Base-by-base conservation (phyloP, 2,113 vertebrate species). In the Epinephelus cyanopodus region DNA sequence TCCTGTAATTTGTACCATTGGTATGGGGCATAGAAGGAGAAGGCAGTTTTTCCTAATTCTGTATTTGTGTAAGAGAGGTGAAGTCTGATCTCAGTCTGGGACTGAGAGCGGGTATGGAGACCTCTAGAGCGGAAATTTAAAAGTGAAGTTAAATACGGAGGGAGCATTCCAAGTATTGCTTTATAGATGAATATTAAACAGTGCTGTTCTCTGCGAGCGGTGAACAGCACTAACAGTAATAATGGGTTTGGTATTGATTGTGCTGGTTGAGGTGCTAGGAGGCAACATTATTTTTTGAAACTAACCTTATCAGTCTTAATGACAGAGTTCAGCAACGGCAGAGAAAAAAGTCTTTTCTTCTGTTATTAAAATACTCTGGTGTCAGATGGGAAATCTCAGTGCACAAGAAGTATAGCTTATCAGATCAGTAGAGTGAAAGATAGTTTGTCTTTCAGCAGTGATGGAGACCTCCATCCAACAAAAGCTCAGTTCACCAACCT, bases 341-440 rank as follows among this genome's bases (percentile, higher is more conserved):
- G 42, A 45, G 23, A 60, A 52, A 42, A 62, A 37, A 1, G 29
- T 45, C n/a, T 18, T 23, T 1, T n/a, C 19, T 23, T 12, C 14
- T 54, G 13, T 57, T n/a, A 42, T 66, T 39, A n/a, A 58, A 21
- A 45, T 18, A 13, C 13, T 4, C 57, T 15, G 27, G 13, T 67
- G 63, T 56, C 57, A 25, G 74, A 45, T 74, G 52, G 48, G 27
- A 68, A 25, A 52, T 63, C 58, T 74, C 33, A 18, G 14, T 9
- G n/a, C 15, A 6, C 48, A 67, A 47, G 66, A 78, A 47, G 65
- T 13, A 29, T 29, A 8, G 54, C 27, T 79, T 60, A 86, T 79
- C 53, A 23, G 50, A 25, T 78, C 58, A 12, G 42, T 12, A 39
- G 47, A 39, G 39, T 25, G 48, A 63, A 50, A 14, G 54, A 50